Conservation (phyloP, 2,113 vertebrate species). For the Camelus dromedarius region DNA sequence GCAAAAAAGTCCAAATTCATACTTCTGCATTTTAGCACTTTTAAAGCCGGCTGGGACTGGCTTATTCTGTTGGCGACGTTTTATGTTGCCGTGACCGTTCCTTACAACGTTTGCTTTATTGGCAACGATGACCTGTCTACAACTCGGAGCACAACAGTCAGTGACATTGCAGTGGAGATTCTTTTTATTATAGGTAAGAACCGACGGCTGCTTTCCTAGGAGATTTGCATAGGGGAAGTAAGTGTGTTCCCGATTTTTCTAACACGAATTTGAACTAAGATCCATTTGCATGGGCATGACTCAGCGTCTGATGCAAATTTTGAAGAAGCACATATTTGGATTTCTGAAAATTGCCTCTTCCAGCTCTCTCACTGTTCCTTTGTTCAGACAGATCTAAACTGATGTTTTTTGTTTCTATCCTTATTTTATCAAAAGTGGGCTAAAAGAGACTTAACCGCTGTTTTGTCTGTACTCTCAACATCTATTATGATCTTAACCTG, state of each 20-base stretch:
- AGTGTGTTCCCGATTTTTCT: constrained; percentile 47
- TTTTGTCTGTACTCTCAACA: background rate
- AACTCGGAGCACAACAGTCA: constrained; percentile 98
- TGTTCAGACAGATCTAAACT: background rate
- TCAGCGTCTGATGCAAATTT: constrained; percentile 68
- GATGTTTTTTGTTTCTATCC: background rate
- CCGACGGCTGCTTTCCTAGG: background rate
- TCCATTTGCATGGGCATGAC: constrained; percentile 68
- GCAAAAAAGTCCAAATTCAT: constrained; percentile 99
- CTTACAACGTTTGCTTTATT: constrained; percentile 99
- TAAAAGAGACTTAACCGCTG: background rate
- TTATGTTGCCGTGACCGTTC: constrained; percentile 98
- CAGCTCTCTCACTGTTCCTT: background rate
- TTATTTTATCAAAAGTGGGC: background rate
- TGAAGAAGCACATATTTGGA: constrained; percentile 14
- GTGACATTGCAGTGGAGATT: constrained; percentile 98
- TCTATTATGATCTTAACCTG: background rate
- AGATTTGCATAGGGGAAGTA: constrained; percentile 57
- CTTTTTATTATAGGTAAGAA: constrained; percentile 97
- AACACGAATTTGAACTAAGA: constrained; percentile 52
- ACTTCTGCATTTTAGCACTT: constrained; percentile 98
- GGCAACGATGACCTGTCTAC: constrained; percentile 94
- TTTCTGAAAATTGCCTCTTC: constrained; percentile 60
- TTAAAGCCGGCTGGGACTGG: constrained; percentile 99
- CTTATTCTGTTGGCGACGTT: constrained; percentile 97